phyloP scores from a whole-genome alignment of 1,140 invertebrate species.

The Tribolium madens region DNA sequence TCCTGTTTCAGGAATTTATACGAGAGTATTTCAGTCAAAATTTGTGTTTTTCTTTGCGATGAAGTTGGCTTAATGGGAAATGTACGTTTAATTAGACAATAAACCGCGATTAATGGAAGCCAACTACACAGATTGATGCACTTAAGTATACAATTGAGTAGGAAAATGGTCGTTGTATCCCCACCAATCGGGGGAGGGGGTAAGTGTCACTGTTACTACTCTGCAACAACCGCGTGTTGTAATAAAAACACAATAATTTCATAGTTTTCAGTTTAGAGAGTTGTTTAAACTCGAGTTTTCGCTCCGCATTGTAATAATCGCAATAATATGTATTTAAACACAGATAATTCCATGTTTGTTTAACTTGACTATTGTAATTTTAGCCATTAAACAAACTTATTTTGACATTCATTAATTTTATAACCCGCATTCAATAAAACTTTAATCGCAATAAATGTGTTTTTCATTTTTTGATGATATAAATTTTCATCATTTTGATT shows the following conservation, averaged over 20 bases:
- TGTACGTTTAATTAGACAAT: constrained; percentile 1
- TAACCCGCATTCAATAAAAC: too few species aligned
- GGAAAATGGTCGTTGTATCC: not conserved
- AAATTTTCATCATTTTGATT: too few species aligned
- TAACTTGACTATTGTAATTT: too few species aligned
- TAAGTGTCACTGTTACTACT: not conserved
- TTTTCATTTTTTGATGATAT: too few species aligned
- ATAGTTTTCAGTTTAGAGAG: not conserved
- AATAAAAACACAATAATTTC: not conserved
- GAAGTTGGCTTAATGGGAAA: not conserved
- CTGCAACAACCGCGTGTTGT: not conserved
- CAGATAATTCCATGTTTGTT: not conserved
- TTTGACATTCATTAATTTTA: too few species aligned
- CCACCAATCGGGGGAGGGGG: not conserved
- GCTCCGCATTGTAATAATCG: not conserved
- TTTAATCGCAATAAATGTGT: too few species aligned
- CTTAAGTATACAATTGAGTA: not conserved
- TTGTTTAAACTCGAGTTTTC: not conserved
- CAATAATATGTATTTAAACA: not conserved
- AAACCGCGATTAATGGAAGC: not conserved
- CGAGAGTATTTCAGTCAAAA: not conserved
- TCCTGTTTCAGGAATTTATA: constrained; percentile 11
- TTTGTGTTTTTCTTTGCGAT: not conserved
- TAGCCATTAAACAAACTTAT: too few species aligned
- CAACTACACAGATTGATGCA: not conserved